Evolutionary conservation across 2,888 invertebrate species (phyloP), one percentile per base, ranked within the genome.

Genomic region (Ochlodes sylvanus): DNA sequence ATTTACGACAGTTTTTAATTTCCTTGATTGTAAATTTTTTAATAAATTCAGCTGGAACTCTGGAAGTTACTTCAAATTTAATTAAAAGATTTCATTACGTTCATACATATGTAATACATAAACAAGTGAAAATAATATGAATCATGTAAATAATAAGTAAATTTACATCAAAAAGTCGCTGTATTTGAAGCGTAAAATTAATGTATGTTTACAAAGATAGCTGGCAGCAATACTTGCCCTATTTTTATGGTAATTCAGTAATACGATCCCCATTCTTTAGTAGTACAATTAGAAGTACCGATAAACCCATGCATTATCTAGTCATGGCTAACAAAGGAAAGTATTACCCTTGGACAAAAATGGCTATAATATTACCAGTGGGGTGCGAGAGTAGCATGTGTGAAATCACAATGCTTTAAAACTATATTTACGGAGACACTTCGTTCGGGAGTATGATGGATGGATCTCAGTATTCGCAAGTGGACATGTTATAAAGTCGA

Each of bases 231-330:
- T 71, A 74, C 69, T 73, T 75, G 68, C 73, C 75, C 83, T 75
- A 86, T 91, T 91, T 84, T 88, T 77, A 93, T 93, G 92, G 86
- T 89, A 92, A 93, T 92, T 76, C 47, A 80, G 92, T 88, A 92
- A 93, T 88, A 87, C 88, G 88, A 93, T 89, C 86, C 86, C 88
- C 79, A 88, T 91, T 90, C 85, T 86, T 83, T 79, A 76, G 77
- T 80, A 76, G 79, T 85, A 89, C 88, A 90, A 92, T 92, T 91
- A 90, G 87, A 81, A 83, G 82, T 77, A 82, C 83, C 83, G 86
- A 91, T 90, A 91, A 90, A 88, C 90, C 92, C 90, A 88, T 90
- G 89, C 89, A 92, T 93, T 93, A 92, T 93, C 93, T 92, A 89
- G 88, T 91, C 87, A 87, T 72, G 75, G 73, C 70, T 75, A 79